Evolutionary conservation across 2,113 vertebrate species (phyloP), one percentile per base, ranked within the genome.

Genomic region (Naja naja): DNA sequence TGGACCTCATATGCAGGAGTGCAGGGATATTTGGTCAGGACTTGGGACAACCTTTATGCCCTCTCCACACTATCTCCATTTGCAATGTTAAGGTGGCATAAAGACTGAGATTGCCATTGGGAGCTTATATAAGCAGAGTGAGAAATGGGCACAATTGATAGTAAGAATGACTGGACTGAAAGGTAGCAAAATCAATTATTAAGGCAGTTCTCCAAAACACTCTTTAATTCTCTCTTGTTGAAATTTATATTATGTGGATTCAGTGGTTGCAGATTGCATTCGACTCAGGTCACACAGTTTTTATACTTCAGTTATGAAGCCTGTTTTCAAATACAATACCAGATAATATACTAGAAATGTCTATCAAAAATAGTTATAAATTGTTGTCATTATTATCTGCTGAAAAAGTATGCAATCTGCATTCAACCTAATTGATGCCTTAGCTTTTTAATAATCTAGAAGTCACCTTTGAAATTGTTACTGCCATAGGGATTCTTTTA

Each of bases 401-500:
- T 90, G 54, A 86, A 93, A 90, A 86, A 90, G 30, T 52, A 93
- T 86, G 45, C 45, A 90, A 86, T 86, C 56, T 58, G 16, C 74
- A 93, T 90, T 60, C 34, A 89, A 58, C 53, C 52, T 92, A 89
- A 92, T 56, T 92, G 60, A 92, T 85, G 89, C 30, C 34, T n/a
- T 58, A 49, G 27, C 1, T 58, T 89, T 85, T 93, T 85, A 93
- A 93, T 90, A 89, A 93, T 93, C 69, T 85, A 49, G 85, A 93
- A 93, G 54, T 90, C 88, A 89, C 74, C 43, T 93, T 90, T 86
- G 74, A 60, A 90, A 86, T 69, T 58, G 20, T 90, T 90, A 93
- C 53, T 86, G 74, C 74, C 54, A 93, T 8, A 86, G 22, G 74
- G 88, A 93, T 85, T 93, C n/a, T 93, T 85, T 90, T 93, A 58